Percentiles rank a stretch among this genome's conserved stretches.
Evolutionary conservation across 1,140 invertebrate species (phyloP).

Genomic region (Drosophila micromelanica): DNA sequence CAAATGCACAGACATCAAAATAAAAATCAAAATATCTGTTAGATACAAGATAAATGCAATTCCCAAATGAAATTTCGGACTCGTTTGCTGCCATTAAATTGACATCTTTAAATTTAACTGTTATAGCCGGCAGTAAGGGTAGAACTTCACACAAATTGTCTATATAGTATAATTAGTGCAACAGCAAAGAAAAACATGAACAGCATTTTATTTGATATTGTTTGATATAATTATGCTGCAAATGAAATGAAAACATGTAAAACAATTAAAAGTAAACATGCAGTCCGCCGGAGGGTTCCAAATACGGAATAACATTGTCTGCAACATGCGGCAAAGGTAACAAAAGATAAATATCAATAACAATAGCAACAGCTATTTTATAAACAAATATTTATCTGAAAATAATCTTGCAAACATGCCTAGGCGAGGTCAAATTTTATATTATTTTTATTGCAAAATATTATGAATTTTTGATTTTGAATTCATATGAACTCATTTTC

Average conservation of each 20-base stretch:
- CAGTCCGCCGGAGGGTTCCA: neutral
- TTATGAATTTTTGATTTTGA: neutral
- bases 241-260: slow-evolving; percentile 72
- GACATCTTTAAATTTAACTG: slow-evolving; percentile 31
- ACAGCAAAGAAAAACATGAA: neutral
- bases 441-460: neutral
- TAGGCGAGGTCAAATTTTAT: slow-evolving; percentile 43
- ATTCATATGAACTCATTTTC: too few species aligned
- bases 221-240: slow-evolving; percentile 32
- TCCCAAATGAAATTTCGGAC: slow-evolving; percentile 20
- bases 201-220: slow-evolving; percentile 1
- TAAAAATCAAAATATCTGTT: slow-evolving; percentile 63
- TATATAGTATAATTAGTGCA: slow-evolving; percentile 3
- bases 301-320: neutral
- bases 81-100: slow-evolving; percentile 2
- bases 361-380: slow-evolving; percentile 28
- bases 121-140: slow-evolving; percentile 3
- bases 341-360: slow-evolving; percentile 22
- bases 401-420: slow-evolving; percentile 62
- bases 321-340: slow-evolving; percentile 28
- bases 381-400: slow-evolving; percentile 59
- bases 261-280: slow-evolving; percentile 72
- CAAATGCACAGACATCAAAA: slow-evolving; percentile 51
- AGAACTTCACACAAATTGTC: neutral
- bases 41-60: slow-evolving; percentile 56